A percentile compares a stretch with the other conserved stretches of the same genome.
Conservation (phyloP, 2,888 invertebrate genomes). For the Drosophila conformis region DNA sequence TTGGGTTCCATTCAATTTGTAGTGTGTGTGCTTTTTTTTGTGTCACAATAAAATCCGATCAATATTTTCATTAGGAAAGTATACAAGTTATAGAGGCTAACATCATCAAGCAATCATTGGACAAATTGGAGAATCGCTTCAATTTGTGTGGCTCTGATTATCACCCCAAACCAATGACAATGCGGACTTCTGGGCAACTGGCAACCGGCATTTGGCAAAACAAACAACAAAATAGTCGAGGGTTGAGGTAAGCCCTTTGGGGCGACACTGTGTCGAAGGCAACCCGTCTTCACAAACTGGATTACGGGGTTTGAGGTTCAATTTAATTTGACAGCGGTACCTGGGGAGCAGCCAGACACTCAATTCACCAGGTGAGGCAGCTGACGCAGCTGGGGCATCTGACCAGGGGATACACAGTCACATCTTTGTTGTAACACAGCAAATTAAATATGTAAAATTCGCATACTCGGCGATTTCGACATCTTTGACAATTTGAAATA, state of each 20-base stretch:
- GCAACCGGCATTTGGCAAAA: conserved; percentile 18
- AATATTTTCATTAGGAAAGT: not conserved
- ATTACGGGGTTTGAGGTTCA: conserved; percentile 34
- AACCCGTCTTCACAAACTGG: conserved; percentile 9
- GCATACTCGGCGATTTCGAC: not conserved
- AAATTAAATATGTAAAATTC: not conserved
- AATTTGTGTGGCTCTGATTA: conserved; percentile 12
- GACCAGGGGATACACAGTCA: not conserved
- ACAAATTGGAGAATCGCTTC: not conserved
- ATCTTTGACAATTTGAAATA: conserved; percentile 1
- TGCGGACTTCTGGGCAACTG: conserved; percentile 16
- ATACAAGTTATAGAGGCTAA: not conserved
- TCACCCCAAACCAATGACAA: conserved; percentile 13
- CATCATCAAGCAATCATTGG: not conserved
- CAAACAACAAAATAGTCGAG: conserved; percentile 1
- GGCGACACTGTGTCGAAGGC: not conserved
- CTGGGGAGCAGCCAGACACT: conserved; percentile 31
- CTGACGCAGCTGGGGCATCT: not conserved
- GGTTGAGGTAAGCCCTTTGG: conserved; percentile 4
- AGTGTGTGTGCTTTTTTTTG: not conserved
- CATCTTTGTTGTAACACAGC: not conserved
- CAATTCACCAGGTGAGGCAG: conserved; percentile 5
- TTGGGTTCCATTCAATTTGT: not conserved
- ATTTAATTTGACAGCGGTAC: conserved; percentile 54
- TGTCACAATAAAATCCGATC: not conserved